phyloP scores from a whole-genome alignment of 2,888 invertebrate genomes.

The Pycnomerus fuliginosus region DNA sequence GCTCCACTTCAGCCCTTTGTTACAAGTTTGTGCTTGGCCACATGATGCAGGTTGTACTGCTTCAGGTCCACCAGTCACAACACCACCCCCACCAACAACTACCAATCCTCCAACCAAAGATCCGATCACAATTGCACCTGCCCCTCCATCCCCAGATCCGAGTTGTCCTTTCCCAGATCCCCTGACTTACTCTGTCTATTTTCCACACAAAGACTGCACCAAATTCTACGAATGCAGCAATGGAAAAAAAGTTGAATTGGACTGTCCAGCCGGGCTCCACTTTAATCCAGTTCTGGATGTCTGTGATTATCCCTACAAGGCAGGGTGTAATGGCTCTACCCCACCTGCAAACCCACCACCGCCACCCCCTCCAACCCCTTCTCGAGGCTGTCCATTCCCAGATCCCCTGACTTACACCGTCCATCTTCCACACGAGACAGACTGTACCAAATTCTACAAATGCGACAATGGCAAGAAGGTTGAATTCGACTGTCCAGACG shows the following conservation, averaged over 20 bases:
- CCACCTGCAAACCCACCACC: too few species aligned
- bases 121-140: neutral
- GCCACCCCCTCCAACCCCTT: too few species aligned
- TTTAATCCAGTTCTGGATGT: constrained; percentile 22
- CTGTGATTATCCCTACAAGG: constrained; percentile 26
- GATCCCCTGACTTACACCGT: too few species aligned
- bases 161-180: constrained; percentile 9
- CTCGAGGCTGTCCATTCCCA: too few species aligned
- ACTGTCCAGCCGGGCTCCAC: constrained; percentile 24
- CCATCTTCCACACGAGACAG: too few species aligned
- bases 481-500: too few species aligned
- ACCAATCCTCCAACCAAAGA: neutral
- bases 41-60: constrained; percentile 5
- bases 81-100: too few species aligned
- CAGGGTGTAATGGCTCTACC: constrained; percentile 14
- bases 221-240: constrained; percentile 24
- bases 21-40: constrained; percentile 26
- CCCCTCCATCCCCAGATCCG: neutral
- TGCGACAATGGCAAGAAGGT: too few species aligned
- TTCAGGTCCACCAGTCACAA: neutral
- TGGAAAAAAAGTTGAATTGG: constrained; percentile 9
- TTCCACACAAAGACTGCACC: constrained; percentile 25
- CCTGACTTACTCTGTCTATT: constrained; percentile 5
- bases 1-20: constrained; percentile 14
- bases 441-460: too few species aligned